Percentiles rank a stretch among this genome's conserved stretches.
Evolutionary conservation across 2,113 vertebrate species (phyloP).

Genomic region (Platycercus adscitus): DNA sequence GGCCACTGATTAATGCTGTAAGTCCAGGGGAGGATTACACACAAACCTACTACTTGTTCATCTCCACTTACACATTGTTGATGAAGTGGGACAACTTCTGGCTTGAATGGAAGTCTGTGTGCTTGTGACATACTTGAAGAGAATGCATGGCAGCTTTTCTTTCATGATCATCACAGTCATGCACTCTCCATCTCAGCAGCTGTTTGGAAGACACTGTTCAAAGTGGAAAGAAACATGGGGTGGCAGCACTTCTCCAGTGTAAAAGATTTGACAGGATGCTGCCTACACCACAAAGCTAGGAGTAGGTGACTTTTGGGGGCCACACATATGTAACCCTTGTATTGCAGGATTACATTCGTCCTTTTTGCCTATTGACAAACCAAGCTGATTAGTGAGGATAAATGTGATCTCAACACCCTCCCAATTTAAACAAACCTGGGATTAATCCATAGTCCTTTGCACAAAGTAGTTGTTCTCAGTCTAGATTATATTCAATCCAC

Average conservation of each 20-base stretch:
- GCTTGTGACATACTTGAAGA: not conserved
- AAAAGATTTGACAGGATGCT: not conserved
- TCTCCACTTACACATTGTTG: not conserved
- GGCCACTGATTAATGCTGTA: not conserved
- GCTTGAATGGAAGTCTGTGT: not conserved
- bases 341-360: not conserved
- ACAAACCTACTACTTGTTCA: not conserved
- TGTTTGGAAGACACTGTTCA: not conserved
- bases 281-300: not conserved
- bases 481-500: fast-evolving
- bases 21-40: not conserved
- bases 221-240: not conserved
- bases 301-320: not conserved
- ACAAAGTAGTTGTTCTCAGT: not conserved
- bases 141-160: not conserved
- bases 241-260: not conserved
- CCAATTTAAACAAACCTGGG: not conserved
- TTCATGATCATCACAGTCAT: not conserved
- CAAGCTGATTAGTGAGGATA: not conserved
- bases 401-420: not conserved
- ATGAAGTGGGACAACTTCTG: not conserved
- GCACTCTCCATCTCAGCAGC: too few relatives aligned
- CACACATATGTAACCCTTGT: too few relatives aligned
- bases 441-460: not conserved
- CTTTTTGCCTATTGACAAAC: not conserved